phyloP scores from a whole-genome alignment of 2,797 vertebrate genomes.

The Coregonus sp. region DNA sequence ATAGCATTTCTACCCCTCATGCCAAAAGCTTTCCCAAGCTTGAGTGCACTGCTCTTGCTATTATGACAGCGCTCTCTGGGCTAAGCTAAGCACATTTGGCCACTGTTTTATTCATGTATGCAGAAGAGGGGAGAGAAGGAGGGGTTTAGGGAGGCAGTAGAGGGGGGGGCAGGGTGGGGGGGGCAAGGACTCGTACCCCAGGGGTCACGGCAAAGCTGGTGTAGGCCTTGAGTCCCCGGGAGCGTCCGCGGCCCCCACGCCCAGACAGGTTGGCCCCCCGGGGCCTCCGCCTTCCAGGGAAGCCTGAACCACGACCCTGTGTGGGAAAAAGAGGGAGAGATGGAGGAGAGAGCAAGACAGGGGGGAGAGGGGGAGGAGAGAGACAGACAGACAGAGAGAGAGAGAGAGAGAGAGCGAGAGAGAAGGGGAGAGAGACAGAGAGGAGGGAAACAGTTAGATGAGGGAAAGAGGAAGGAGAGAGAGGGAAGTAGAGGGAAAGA shows the following conservation, averaged over 20 bases:
- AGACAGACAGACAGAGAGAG: not conserved
- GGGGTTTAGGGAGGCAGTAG: not conserved
- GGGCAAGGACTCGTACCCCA: constrained; percentile 64
- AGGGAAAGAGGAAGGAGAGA: not conserved
- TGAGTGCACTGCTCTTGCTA: constrained; percentile 35
- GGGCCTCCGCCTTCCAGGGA: constrained; percentile 88
- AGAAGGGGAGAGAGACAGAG: not conserved
- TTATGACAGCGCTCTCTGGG: constrained; percentile 21
- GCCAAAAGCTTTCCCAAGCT: constrained; percentile 14
- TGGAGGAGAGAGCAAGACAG: not conserved
- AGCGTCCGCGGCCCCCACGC: constrained; percentile 89
- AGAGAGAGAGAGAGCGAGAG: not conserved
- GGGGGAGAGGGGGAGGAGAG: not conserved
- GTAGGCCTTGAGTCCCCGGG: constrained; percentile 83
- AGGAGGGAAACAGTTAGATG: not conserved
- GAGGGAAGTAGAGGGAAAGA: not conserved
- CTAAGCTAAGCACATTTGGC: constrained; percentile 37
- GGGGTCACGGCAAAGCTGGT: constrained; percentile 80
- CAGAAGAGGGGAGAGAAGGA: constrained; percentile 2
- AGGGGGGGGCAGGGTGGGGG: not conserved
- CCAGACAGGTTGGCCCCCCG: constrained; percentile 86
- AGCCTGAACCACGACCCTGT: constrained; percentile 94
- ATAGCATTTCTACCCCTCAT: not conserved
- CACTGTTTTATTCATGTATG: constrained; percentile 42
- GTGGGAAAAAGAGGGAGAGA: not conserved